Percentiles rank a stretch among this genome's conserved stretches.
Conservation (phyloP, 2,888 invertebrate species). For the Strigamia transsilvanica region DNA sequence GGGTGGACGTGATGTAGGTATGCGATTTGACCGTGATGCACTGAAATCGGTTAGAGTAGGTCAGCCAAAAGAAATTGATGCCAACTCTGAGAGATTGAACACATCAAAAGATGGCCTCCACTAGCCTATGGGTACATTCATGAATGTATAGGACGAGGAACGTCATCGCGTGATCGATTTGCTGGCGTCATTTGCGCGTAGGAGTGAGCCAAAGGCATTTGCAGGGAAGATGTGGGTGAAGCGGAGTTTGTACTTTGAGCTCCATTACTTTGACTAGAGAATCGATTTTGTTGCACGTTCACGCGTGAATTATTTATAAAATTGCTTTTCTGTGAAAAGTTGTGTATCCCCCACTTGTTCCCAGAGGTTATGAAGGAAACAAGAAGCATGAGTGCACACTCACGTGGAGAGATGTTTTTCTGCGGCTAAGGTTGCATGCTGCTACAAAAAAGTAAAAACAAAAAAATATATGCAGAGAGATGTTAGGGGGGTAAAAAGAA, state of each 20-base stretch:
- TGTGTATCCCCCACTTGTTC: constrained; percentile 53
- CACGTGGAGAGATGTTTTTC: constrained; percentile 43
- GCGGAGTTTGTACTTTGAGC: constrained; percentile 52
- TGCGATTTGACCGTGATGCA: constrained; percentile 41
- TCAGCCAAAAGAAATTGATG: constrained; percentile 38
- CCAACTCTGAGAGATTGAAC: neutral
- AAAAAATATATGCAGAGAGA: constrained; percentile 11
- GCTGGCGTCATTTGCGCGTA: constrained; percentile 14
- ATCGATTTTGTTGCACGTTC: constrained; percentile 55
- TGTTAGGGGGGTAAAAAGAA: neutral
- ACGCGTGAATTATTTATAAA: constrained; percentile 55
- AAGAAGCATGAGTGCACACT: constrained; percentile 50
- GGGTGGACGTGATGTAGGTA: neutral
- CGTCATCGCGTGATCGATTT: constrained; percentile 33
- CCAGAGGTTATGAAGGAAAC: constrained; percentile 54
- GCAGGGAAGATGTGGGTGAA: constrained; percentile 16
- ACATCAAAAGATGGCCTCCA: neutral
- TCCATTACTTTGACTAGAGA: constrained; percentile 54
- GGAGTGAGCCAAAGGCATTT: constrained; percentile 41
- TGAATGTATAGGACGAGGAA: constrained; percentile 24
- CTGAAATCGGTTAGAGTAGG: constrained; percentile 1
- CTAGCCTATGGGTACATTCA: neutral
- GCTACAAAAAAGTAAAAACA: neutral
- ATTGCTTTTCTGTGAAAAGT: constrained; percentile 54
- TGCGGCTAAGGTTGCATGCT: constrained; percentile 43